phyloP scores from a whole-genome alignment of 64 coral and sea anemone genomes.

The Montipora efflorescens region DNA sequence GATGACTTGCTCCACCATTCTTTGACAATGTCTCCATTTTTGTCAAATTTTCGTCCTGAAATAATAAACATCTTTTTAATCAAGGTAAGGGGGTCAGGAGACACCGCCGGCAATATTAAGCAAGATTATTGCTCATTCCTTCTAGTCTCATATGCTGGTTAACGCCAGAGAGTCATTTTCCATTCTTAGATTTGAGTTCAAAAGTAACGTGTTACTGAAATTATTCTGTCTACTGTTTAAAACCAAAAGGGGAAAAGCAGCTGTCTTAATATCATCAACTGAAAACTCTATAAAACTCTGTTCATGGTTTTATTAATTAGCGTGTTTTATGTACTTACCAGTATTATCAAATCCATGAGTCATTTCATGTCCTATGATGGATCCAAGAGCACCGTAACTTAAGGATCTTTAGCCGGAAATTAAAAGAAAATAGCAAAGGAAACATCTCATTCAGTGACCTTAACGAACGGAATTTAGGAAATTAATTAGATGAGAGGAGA shows the following conservation, averaged over 20 bases:
- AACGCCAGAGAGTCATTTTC: neutral
- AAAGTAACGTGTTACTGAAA: no score
- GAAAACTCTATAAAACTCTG: no score
- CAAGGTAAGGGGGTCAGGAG: no score
- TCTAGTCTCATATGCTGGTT: no score
- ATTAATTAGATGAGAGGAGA: no score
- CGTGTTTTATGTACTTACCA: constrained; percentile 55
- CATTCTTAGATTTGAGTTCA: neutral
- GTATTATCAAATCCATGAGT: constrained; percentile 99
- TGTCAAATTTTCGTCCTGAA: constrained; percentile 97
- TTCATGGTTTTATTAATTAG: no score
- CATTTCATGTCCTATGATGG: constrained; percentile 97
- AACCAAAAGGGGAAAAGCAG: no score
- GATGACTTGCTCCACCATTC: constrained; percentile 95
- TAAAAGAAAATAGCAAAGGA: neutral
- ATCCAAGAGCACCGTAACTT: constrained; percentile 95
- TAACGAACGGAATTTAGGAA: no score
- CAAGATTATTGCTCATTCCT: no score
- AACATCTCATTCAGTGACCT: neutral
- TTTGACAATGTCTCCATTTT: constrained; percentile 96
- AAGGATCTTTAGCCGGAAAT: constrained; percentile 68
- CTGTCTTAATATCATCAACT: no score
- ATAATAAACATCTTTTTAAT: neutral
- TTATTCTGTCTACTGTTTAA: no score
- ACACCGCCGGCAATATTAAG: no score